phyloP scores from a whole-genome alignment of 2,797 vertebrate species.

The Lepilemur septentrionalis region DNA sequence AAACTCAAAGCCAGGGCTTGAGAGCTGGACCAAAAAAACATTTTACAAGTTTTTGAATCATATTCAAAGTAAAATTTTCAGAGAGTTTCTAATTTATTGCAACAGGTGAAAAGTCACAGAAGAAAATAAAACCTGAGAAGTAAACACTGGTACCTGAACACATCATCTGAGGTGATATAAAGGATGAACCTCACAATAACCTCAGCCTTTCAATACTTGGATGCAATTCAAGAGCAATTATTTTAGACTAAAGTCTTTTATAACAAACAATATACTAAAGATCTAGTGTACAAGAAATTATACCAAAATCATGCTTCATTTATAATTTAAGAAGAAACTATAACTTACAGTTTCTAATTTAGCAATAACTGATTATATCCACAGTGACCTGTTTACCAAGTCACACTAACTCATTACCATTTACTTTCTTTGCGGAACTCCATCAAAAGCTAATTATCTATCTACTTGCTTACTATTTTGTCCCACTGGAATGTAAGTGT shows the following conservation, averaged over 20 bases:
- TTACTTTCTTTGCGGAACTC: neutral
- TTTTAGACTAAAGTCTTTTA: neutral
- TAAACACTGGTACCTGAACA: neutral
- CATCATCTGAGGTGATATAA: neutral
- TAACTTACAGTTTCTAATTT: neutral
- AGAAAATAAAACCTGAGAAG: slow-evolving; percentile 30
- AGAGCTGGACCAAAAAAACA: neutral
- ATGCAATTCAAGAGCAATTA: neutral
- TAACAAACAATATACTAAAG: neutral
- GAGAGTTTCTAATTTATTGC: neutral
- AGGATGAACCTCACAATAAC: neutral
- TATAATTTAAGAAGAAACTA: neutral
- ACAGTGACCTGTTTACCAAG: neutral
- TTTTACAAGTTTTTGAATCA: slow-evolving; percentile 27
- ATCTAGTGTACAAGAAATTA: neutral
- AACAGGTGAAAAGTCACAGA: neutral
- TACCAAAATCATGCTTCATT: neutral
- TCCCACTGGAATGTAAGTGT: neutral
- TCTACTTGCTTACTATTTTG: neutral
- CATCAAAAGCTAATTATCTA: neutral
- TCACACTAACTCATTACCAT: neutral
- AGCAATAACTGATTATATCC: neutral
- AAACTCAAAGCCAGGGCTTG: neutral
- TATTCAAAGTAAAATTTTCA: slow-evolving; percentile 31
- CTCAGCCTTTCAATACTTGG: neutral